Conservation (phyloP, 1,140 invertebrate genomes). For the Drosophila suzukii region DNA sequence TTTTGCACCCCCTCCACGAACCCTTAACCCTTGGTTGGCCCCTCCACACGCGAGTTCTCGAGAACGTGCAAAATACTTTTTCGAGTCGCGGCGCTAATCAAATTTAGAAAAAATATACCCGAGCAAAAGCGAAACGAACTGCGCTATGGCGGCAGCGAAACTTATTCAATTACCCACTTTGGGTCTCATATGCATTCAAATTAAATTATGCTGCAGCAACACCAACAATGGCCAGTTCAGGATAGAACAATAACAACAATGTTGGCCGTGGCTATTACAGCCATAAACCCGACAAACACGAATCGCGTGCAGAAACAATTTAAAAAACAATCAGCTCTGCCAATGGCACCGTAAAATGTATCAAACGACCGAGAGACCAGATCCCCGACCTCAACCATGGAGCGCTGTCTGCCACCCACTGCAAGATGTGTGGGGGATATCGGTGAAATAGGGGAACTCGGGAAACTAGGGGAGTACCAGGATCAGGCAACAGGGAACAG, state of each 20-base stretch:
- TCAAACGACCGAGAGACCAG: constrained; percentile 23
- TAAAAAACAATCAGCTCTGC: constrained; percentile 80
- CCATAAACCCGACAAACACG: constrained; percentile 81
- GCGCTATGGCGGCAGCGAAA: constrained; percentile 46
- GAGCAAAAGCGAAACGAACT: constrained; percentile 15
- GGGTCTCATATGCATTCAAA: constrained; percentile 75
- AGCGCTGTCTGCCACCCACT: constrained; percentile 24
- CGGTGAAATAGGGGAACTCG: too few species aligned
- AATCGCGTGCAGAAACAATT: constrained; percentile 83
- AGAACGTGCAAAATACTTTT: constrained; percentile 54
- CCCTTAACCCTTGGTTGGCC: constrained; percentile 5
- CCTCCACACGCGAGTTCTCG: constrained; percentile 25
- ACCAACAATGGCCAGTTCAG: background rate
- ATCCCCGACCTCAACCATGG: constrained; percentile 49
- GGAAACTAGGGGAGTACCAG: constrained; percentile 1
- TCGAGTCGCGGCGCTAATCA: constrained; percentile 66
- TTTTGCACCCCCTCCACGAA: too few species aligned
- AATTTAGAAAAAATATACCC: constrained; percentile 63
- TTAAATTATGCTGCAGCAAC: constrained; percentile 75
- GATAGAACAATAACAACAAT: constrained; percentile 52
- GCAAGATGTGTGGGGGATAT: background rate
- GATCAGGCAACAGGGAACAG: constrained; percentile 4
- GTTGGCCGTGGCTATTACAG: constrained; percentile 73
- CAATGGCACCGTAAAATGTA: constrained; percentile 69
- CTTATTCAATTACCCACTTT: constrained; percentile 82